Conservation (phyloP, 1,140 invertebrate genomes). For the Anagrus nilaparvatae region DNA sequence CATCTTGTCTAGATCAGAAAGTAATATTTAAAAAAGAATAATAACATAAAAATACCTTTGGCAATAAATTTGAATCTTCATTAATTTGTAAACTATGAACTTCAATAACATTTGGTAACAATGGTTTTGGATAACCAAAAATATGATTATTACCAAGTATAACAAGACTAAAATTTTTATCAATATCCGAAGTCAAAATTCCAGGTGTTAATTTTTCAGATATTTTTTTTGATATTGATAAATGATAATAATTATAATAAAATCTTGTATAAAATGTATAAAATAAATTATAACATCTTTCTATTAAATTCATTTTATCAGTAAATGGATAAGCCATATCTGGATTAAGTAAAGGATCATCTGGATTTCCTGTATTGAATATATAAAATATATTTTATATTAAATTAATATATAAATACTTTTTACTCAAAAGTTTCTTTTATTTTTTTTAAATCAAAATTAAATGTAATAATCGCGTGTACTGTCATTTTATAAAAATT, state of each 20-base stretch:
- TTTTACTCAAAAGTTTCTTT: too few relatives aligned
- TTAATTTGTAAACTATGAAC: conserved; percentile 44
- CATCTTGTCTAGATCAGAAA: too few relatives aligned
- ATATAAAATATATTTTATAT: too few relatives aligned
- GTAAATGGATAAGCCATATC: conserved; percentile 35
- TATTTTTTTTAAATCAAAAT: too few relatives aligned
- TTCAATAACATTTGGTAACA: conserved; percentile 42
- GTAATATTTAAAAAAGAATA: background rate
- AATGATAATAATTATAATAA: conserved; percentile 31
- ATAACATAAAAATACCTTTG: conserved; percentile 17
- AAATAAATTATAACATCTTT: conserved; percentile 27
- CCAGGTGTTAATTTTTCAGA: conserved; percentile 23
- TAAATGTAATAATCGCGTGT: too few relatives aligned
- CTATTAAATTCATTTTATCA: conserved; percentile 25
- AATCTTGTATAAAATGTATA: conserved; percentile 31
- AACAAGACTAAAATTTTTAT: conserved; percentile 33
- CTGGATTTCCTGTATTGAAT: conserved; percentile 34
- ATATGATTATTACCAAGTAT: conserved; percentile 36
- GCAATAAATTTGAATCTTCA: conserved; percentile 15
- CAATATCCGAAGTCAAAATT: conserved; percentile 25
- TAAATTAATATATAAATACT: too few relatives aligned
- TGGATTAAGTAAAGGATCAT: conserved; percentile 33
- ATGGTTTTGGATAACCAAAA: conserved; percentile 36
- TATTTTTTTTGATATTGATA: conserved; percentile 25
- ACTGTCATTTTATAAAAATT: too few relatives aligned